These are phyloP conservation scores for Herpetotheres cachinnans DNA, from an alignment of 2,113 vertebrate species.

Conservation along the genomic window DNA sequence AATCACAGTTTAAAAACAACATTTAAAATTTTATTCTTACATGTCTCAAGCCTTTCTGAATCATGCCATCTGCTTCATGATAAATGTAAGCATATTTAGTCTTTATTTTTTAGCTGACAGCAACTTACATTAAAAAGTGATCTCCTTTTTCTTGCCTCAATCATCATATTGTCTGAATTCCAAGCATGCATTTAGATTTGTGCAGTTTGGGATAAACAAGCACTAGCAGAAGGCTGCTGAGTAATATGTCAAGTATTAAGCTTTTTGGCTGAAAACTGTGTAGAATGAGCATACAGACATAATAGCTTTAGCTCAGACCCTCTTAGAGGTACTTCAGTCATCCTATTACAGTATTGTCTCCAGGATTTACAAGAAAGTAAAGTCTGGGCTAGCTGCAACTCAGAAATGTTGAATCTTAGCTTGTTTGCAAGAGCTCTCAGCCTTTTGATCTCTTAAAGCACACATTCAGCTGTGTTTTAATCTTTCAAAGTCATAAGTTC, in stretches of 20 bases:
- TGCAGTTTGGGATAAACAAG: background rate
- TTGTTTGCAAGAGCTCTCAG: background rate
- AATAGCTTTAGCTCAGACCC: background rate
- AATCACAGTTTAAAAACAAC: background rate
- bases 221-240: background rate
- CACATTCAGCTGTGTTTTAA: background rate
- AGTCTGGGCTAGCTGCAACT: background rate
- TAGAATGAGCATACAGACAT: background rate
- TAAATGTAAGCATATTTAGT: background rate
- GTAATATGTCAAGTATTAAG: background rate
- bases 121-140: background rate
- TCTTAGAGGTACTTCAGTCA: background rate
- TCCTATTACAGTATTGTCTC: background rate
- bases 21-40: background rate
- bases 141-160: background rate
- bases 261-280: background rate
- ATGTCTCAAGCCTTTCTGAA: background rate
- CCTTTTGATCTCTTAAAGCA: background rate
- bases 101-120: background rate
- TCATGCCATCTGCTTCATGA: background rate
- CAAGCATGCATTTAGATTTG: background rate
- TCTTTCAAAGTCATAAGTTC: background rate
- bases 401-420: background rate
- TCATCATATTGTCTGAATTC: background rate
- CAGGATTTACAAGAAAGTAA: background rate